phyloP scores from a whole-genome alignment of 2,113 vertebrate species.

The Serinus canaria region DNA sequence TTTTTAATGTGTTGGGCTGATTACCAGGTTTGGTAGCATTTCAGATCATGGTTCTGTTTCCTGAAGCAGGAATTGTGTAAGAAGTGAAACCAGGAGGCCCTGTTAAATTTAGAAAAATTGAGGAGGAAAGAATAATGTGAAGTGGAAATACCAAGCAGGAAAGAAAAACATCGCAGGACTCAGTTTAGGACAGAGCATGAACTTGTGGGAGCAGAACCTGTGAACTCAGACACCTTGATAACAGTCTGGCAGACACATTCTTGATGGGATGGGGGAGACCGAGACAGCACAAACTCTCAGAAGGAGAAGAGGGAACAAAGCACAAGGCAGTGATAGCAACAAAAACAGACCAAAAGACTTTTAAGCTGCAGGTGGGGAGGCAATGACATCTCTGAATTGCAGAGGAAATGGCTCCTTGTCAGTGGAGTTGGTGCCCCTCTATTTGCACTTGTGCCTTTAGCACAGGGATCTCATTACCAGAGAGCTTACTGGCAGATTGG shows the following conservation, averaged over 20 bases:
- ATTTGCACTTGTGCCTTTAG: constrained; percentile 23
- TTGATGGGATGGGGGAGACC: neutral
- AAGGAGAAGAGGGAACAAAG: neutral
- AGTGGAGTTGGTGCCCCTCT: neutral
- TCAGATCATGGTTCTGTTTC: neutral
- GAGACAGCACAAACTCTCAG: neutral
- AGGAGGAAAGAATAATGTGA: neutral
- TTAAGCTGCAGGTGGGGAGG: neutral
- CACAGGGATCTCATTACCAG: constrained; percentile 58
- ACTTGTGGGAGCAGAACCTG: neutral
- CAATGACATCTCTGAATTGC: constrained; percentile 2
- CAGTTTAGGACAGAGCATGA: neutral
- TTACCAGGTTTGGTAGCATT: neutral
- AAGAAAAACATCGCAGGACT: neutral
- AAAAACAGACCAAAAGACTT: neutral
- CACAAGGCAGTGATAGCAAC: neutral
- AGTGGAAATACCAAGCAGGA: neutral
- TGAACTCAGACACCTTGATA: neutral
- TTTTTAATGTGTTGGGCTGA: neutral
- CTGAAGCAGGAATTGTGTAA: neutral
- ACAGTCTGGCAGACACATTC: neutral
- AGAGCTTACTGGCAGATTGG: constrained; percentile 48
- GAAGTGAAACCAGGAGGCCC: neutral
- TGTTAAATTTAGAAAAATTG: neutral
- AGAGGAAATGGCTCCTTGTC: constrained; percentile 7